A percentile compares a stretch with the other conserved stretches of the same genome.
phyloP scores from a whole-genome alignment of 2,888 invertebrate genomes.

The Euclidia mi region DNA sequence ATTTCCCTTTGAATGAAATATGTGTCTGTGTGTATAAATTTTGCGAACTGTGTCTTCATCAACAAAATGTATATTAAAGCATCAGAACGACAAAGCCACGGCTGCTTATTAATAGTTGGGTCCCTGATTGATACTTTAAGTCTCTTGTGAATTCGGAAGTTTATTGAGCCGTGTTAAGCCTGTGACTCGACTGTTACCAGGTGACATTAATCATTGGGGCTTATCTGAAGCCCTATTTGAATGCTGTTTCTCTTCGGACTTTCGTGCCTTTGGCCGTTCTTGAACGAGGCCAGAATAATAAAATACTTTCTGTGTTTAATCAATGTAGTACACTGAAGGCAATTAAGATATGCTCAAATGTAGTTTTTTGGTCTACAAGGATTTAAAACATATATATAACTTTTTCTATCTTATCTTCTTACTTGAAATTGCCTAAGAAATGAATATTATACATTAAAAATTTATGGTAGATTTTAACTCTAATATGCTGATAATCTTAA shows the following conservation, averaged over 20 bases:
- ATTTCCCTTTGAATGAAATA: no score
- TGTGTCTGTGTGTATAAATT: no score
- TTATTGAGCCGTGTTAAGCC: conserved; percentile 32
- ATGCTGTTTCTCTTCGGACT: conserved; percentile 8
- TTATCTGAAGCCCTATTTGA: conserved; percentile 15
- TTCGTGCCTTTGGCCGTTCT: conserved; percentile 7
- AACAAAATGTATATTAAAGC: conserved; percentile 10
- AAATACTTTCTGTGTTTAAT: background rate
- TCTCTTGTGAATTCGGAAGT: conserved; percentile 36
- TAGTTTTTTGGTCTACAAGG: no score
- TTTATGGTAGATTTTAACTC: no score
- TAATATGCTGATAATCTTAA: no score
- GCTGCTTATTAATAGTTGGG: conserved; percentile 25
- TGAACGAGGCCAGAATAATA: conserved; percentile 2
- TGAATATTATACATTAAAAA: no score
- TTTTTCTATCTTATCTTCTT: no score
- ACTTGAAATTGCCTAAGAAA: no score
- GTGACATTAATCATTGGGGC: conserved; percentile 31
- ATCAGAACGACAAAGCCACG: conserved; percentile 22
- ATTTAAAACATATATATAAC: no score
- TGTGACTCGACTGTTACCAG: conserved; percentile 22
- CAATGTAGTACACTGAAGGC: no score
- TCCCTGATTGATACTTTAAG: conserved; percentile 43
- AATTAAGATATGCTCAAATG: no score
- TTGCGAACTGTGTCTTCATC: no score